Evolutionary conservation across 2,888 invertebrate species (phyloP).

Genomic region (Hyposoter didymator): DNA sequence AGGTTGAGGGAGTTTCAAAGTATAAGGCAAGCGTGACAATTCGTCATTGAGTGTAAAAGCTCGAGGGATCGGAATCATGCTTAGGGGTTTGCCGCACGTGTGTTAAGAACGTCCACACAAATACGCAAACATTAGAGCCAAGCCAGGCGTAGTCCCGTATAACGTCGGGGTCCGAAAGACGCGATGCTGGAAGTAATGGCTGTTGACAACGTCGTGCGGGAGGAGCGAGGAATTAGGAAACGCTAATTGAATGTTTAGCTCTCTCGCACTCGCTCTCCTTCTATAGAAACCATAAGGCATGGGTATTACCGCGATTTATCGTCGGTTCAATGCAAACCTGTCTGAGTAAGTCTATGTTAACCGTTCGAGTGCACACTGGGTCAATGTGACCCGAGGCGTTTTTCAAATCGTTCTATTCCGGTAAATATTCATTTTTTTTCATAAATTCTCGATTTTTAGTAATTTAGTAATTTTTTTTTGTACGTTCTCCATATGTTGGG

Average conservation of each 20-base stretch:
- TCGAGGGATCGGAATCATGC: conserved; percentile 63
- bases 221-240: conserved; percentile 80
- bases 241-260: conserved; percentile 84
- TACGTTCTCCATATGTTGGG: no score
- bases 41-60: conserved; percentile 62
- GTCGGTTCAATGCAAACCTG: conserved; percentile 59
- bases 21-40: conserved; percentile 67
- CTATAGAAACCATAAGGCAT: conserved; percentile 51
- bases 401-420: no score
- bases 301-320: conserved; percentile 76
- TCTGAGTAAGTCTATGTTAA: conserved; percentile 19
- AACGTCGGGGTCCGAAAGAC: conserved; percentile 69
- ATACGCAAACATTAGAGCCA: conserved; percentile 33
- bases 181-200: conserved; percentile 84
- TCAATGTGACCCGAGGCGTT: no score
- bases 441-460: not conserved
- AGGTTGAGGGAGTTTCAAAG: conserved; percentile 32
- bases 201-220: conserved; percentile 79
- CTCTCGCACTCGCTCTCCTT: conserved; percentile 49
- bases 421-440: not conserved
- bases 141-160: conserved; percentile 52
- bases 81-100: conserved; percentile 49
- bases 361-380: no score
- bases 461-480: no score
- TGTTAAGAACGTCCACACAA: not conserved